These are phyloP conservation scores for Andrena praecox DNA, from an alignment of 2,888 invertebrate species.

Conservation along the genomic window DNA sequence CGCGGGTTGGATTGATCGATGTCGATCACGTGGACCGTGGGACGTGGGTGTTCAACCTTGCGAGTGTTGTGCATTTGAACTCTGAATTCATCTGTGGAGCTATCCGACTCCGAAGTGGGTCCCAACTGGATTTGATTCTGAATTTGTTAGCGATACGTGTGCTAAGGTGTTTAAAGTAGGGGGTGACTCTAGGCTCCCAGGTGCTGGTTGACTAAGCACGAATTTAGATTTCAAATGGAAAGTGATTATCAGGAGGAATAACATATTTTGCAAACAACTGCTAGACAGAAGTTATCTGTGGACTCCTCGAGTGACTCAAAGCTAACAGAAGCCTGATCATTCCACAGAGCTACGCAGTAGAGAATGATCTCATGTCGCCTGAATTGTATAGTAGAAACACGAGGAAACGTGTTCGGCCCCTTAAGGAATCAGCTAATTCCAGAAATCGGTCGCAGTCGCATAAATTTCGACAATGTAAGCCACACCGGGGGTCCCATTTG, in stretches of 20 bases:
- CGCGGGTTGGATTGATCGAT: not conserved
- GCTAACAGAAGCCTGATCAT: not conserved
- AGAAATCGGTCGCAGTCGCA: slow-evolving; percentile 6
- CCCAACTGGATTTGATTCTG: too few relatives aligned
- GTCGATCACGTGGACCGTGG: not conserved
- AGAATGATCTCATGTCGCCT: not conserved
- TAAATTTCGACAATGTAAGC: slow-evolving; percentile 35
- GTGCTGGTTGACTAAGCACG: too few relatives aligned
- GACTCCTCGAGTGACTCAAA: not conserved
- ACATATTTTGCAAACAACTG: not conserved
- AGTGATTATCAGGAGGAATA: too few relatives aligned
- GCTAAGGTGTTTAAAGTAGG: too few relatives aligned
- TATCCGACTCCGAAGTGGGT: too few relatives aligned
- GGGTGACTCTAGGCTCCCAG: too few relatives aligned
- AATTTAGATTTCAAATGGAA: too few relatives aligned
- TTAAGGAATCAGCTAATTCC: slow-evolving; percentile 30
- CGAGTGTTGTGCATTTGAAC: not conserved
- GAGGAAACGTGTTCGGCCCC: not conserved
- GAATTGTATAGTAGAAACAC: not conserved
- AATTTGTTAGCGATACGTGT: too few relatives aligned
- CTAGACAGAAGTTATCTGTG: not conserved
- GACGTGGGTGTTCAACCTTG: not conserved
- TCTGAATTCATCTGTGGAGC: not conserved
- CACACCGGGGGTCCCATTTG: slow-evolving; percentile 24
- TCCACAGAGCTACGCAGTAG: not conserved